Base-by-base conservation (phyloP, 2,797 vertebrate genomes). In the Rachycentron canadum region DNA sequence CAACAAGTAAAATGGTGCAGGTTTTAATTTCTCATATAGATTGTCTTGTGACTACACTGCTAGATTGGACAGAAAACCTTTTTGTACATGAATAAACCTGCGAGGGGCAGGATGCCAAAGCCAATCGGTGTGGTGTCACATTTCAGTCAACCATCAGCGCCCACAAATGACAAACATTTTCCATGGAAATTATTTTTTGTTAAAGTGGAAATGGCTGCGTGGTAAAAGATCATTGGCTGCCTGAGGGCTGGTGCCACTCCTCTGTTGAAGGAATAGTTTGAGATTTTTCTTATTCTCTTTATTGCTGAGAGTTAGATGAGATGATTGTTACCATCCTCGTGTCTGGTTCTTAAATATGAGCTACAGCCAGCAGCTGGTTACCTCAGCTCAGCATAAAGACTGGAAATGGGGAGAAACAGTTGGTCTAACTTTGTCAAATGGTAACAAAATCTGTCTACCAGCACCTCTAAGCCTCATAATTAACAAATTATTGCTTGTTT, bases 1-100 rank as follows among this genome's bases (percentile, higher is more conserved):
- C 95, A 92, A 96, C 95, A 93, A 94, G 94, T 95, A 95, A 96
- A 89, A 89, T 79, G 94, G 91, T 92, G 93, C 95, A 94, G 91
- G 92, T 89, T 88, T 88, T 93, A 88, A 85, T 93, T 88, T 95
- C 94, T 94, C 90, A 89, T 91, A 93, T 94, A 94, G 96, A 97
- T 97, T 97, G 97, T 97, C 96, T 87, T 93, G 83, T 92, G 89
- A 93, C 92, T 92, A 91, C 82, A 86, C 87, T 71, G 90, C 84
- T 85, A 84, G 82, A 89, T 88, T 79, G 89, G 89, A 92, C 87
- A 91, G 73, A 92, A 58, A 88, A 96, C 92, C 91, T 83, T 94
- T 81, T 93, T 92, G 69, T 93, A 95, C 93, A 92, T 82, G 64
- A 90, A 88, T 72, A 69, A 88, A 79, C 86, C 85, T 80, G 84